These are phyloP conservation scores for Meteorus cinctellus DNA, from an alignment of 2,888 invertebrate genomes.

Conservation along the genomic window DNA sequence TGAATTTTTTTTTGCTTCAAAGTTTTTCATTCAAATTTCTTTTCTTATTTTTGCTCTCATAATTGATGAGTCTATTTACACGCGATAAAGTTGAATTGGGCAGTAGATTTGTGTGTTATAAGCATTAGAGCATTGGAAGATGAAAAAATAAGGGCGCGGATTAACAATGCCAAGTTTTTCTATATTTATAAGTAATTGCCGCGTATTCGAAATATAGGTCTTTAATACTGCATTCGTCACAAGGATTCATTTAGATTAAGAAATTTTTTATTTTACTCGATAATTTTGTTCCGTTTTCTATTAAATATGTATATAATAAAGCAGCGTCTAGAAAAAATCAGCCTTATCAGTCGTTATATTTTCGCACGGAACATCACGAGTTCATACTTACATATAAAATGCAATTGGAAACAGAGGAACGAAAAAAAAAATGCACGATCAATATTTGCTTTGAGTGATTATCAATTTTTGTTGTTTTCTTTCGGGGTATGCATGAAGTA, in stretches of 20 bases:
- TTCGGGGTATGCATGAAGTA: not conserved
- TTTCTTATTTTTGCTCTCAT: not conserved
- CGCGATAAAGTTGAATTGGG: not conserved
- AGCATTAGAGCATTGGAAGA: not conserved
- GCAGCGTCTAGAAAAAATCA: conserved; percentile 3
- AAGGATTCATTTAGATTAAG: conserved; percentile 6
- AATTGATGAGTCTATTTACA: not conserved
- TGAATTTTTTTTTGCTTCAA: conserved; percentile 1
- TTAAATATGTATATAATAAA: conserved; percentile 13
- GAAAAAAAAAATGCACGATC: conserved; percentile 12
- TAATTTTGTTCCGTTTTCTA: not conserved
- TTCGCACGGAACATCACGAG: not conserved
- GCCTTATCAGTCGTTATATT: conserved; percentile 4
- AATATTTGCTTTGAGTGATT: not conserved
- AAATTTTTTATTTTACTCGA: not conserved
- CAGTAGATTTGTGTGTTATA: not conserved
- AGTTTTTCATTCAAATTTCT: not conserved
- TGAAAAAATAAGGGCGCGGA: conserved; percentile 1
- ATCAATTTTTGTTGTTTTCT: not conserved
- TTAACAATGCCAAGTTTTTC: not conserved
- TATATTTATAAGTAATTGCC: conserved; percentile 12
- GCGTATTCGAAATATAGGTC: conserved; percentile 3
- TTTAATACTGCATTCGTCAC: conserved; percentile 27
- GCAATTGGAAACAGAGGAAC: conserved; percentile 1
- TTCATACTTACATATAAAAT: not conserved